Evolutionary conservation across 2,797 vertebrate genomes (phyloP), one percentile per base, ranked within the genome.

Genomic region (Poeciliopsis paucimaculata): DNA sequence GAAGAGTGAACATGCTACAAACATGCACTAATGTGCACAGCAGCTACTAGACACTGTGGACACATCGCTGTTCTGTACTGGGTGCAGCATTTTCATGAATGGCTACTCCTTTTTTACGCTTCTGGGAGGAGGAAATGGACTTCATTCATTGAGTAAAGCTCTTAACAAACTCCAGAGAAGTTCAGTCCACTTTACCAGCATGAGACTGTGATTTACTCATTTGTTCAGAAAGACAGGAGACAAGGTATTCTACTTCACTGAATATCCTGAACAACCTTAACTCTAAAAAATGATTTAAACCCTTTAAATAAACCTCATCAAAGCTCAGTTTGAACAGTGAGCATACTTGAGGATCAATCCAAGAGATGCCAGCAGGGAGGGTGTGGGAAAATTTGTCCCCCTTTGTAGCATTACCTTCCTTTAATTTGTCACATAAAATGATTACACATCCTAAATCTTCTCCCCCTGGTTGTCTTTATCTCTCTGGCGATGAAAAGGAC

Each of bases 351-450:
- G 74, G 73, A 49, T 76, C 91, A 93, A 94, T 93, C 91, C 87
- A 20, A 77, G 71, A n/a, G 1, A 81, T 49, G 76, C 85, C 81
- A 70, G 84, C 82, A 87, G 85, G 43, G 43, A 82, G 85, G 91
- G 82, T 86, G 84, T 88, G 88, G 88, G 86, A 92, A 93, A 88
- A 79, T 75, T 51, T 76, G 82, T 78, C 79, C 82, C 34, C 36
- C 83, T 73, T 81, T 81, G 83, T 73, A 73, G 89, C 60, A 88
- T 75, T 90, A 84, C 86, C 78, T 84, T 84, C 79, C 72, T 91
- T 93, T 86, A 93, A 95, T 94, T 94, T 93, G 92, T 87, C 85
- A 84, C 91, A 89, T 90, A 85, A 93, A 94, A 92, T 68, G 81
- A 95, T 92, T 92, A 93, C 90, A 92, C 86, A 87, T 89, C 82